Evolutionary conservation across 2,113 vertebrate genomes (phyloP), one percentile per base, ranked within the genome.

Genomic region (Trematomus loennbergii): DNA sequence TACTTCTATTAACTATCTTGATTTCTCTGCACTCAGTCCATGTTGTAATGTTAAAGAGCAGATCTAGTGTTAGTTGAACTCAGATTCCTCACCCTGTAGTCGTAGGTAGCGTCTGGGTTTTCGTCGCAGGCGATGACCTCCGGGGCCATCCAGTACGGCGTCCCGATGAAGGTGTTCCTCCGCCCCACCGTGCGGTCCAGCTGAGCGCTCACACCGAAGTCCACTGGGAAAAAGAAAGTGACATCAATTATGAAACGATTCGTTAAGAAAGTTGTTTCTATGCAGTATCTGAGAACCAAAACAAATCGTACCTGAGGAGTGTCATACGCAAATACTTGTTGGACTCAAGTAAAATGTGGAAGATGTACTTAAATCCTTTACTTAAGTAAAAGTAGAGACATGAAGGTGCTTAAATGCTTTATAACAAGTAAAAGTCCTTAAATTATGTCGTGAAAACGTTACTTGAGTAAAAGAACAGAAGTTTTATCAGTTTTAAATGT

Each of bases 41-140:
- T 67, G 54, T 5, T 52, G 20, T 0, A 22, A 0, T 22, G 12
- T 46, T 3, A 65, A 25, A 45, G 17, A 49, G 22, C 15, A 50
- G 25, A 61, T 36, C 46, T 33, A 11, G 9, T 17, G 2, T 29
- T 29, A 29, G 29, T 29, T 29, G 29, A 29, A 29, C 13, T 50
- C 33, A 18, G 9, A 15, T 17, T 66, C 36, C 95, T 96, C 87
- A 99, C 98, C 93, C 98, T 96, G 93, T 99, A 99, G 92, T 99
- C 98, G 0, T 99, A 99, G 0, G 98, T 99, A 61, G 98, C 98
- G 52, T 99, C 98, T 11, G 98, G 98, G 93, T 99, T 99, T 93
- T 99, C 98, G 6, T 99, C 98, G 58, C 98, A 99, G 69, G 98
- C 98, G 9, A 99, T 99, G 92, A 99, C 98, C 92, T 99, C 98